These are phyloP conservation scores for Eptatretus burgeri DNA, from an alignment of 2,113 vertebrate genomes.

Conservation along the genomic window DNA sequence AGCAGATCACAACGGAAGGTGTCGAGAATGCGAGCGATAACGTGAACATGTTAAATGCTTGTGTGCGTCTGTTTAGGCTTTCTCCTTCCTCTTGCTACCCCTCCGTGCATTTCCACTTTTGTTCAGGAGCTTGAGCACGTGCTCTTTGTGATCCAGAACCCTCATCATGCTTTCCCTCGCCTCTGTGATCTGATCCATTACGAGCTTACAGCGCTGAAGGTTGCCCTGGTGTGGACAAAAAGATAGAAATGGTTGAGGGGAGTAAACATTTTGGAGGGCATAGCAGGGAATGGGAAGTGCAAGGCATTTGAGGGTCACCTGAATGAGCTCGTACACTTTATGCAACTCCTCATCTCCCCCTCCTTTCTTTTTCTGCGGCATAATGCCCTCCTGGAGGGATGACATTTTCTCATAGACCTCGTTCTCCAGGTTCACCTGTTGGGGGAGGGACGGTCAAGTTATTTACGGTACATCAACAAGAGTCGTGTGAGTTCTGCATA, in stretches of 20 bases:
- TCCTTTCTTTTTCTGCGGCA: slow-evolving; percentile 58
- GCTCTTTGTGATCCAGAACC: slow-evolving; percentile 86
- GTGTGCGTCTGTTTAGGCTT: background rate
- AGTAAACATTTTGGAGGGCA: background rate
- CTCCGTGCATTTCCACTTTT: slow-evolving; percentile 34
- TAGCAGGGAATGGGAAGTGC: background rate
- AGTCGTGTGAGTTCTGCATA: no score
- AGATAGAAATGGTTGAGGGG: background rate
- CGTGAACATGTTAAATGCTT: background rate
- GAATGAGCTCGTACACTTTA: slow-evolving; percentile 81
- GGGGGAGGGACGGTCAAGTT: no score
- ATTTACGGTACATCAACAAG: no score
- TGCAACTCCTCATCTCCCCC: slow-evolving; percentile 58
- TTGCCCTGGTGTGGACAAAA: slow-evolving; percentile 36
- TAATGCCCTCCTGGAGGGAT: slow-evolving; percentile 67
- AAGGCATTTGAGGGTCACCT: slow-evolving; percentile 22
- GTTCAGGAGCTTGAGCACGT: slow-evolving; percentile 87
- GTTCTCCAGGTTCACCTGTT: slow-evolving; percentile 59
- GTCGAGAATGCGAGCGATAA: background rate
- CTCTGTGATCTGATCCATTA: slow-evolving; percentile 96
- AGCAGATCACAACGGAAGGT: background rate
- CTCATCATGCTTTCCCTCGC: slow-evolving; percentile 97
- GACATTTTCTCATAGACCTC: slow-evolving; percentile 80
- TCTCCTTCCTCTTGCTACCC: background rate
- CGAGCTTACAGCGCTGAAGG: slow-evolving; percentile 96